Evolutionary conservation across 2,797 vertebrate genomes (phyloP).

Genomic region (Austrolebias charrua): DNA sequence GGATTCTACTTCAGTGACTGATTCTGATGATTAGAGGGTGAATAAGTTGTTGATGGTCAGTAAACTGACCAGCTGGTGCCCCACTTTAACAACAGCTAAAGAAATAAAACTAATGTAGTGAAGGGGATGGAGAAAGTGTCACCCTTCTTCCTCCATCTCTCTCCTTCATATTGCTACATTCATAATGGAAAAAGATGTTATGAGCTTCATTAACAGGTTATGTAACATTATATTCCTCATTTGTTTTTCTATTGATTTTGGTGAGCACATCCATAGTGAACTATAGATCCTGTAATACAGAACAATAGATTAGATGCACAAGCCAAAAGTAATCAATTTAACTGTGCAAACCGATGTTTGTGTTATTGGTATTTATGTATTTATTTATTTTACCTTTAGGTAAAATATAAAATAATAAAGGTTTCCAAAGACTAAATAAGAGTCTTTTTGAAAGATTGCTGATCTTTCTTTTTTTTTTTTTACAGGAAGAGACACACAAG

Average conservation of each 20-base stretch:
- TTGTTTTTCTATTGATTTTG: constrained; percentile 57
- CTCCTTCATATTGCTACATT: too few species aligned
- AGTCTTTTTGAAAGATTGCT: constrained; percentile 3
- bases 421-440: constrained; percentile 5
- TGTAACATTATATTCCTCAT: constrained; percentile 57
- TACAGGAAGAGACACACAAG: constrained; percentile 69
- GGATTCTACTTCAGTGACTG: too few species aligned
- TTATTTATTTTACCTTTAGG: neutral
- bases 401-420: neutral
- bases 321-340: constrained; percentile 33
- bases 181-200: constrained; percentile 8
- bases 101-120: too few species aligned
- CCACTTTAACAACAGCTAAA: too few species aligned
- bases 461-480: constrained; percentile 21
- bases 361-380: constrained; percentile 4
- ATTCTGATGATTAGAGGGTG: too few species aligned
- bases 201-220: constrained; percentile 44
- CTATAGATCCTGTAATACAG: constrained; percentile 20
- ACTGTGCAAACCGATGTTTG: constrained; percentile 8
- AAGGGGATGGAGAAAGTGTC: too few species aligned
- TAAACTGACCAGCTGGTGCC: too few species aligned
- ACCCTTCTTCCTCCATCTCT: too few species aligned
- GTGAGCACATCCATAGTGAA: constrained; percentile 13
- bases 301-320: constrained; percentile 42
- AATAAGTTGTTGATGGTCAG: too few species aligned